Percentiles rank a stretch among this genome's conserved stretches.
These are phyloP conservation scores for Venusia cambrica DNA, from an alignment of 2,888 invertebrate genomes.

Conservation along the genomic window DNA sequence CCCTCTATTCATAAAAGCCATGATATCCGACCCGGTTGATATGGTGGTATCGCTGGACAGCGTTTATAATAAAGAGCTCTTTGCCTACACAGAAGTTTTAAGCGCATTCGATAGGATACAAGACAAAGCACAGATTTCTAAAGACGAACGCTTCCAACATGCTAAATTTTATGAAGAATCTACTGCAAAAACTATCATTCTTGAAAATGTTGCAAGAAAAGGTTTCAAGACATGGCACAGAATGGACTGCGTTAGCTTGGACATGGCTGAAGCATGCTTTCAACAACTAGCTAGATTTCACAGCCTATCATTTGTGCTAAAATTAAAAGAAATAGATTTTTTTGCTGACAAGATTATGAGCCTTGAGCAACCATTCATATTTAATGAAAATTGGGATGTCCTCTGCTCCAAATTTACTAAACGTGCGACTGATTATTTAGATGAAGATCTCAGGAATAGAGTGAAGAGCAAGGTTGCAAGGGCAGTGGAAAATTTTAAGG, in stretches of 20 bases:
- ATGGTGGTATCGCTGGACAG: slow-evolving; percentile 32
- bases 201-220: slow-evolving; percentile 48
- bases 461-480: slow-evolving; percentile 29
- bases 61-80: slow-evolving; percentile 40
- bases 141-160: slow-evolving; percentile 40
- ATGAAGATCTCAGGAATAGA: slow-evolving; percentile 32
- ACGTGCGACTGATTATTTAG: slow-evolving; percentile 29
- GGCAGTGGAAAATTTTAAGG: slow-evolving; percentile 30
- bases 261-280: slow-evolving; percentile 46
- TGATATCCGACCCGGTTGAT: slow-evolving; percentile 26
- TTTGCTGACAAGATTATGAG: slow-evolving; percentile 39
- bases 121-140: slow-evolving; percentile 41
- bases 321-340: slow-evolving; percentile 40
- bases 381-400: slow-evolving; percentile 35
- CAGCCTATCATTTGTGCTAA: slow-evolving; percentile 43
- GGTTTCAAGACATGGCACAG: slow-evolving; percentile 44
- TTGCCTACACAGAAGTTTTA: slow-evolving; percentile 44
- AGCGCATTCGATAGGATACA: slow-evolving; percentile 45
- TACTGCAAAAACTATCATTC: slow-evolving; percentile 39
- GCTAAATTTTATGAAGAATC: slow-evolving; percentile 44
- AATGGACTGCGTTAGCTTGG: slow-evolving; percentile 42
- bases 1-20: slow-evolving; percentile 48
- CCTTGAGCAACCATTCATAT: slow-evolving; percentile 26
- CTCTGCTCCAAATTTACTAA: slow-evolving; percentile 32
- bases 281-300: slow-evolving; percentile 56